These are phyloP conservation scores for Actinia equina DNA, from an alignment of 64 coral and sea anemone species.

Conservation along the genomic window DNA sequence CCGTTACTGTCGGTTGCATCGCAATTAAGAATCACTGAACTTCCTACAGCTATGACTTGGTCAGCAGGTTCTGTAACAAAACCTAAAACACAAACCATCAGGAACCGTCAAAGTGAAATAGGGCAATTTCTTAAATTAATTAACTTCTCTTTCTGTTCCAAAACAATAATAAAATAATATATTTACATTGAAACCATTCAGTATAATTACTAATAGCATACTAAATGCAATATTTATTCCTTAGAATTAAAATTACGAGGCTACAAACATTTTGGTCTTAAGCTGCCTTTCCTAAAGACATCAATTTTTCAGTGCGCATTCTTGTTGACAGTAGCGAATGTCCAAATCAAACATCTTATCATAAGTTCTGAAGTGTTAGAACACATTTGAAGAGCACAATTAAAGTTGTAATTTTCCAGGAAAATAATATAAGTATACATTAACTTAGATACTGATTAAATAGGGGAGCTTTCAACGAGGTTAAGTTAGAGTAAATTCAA, in stretches of 20 bases:
- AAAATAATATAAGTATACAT: not conserved
- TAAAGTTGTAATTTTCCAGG: not conserved
- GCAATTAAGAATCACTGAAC: conserved; percentile 55
- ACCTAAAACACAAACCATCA: conserved; percentile 16
- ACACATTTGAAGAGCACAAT: not conserved
- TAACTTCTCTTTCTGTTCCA: not conserved
- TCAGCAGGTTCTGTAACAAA: conserved; percentile 56
- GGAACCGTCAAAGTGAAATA: too few relatives aligned
- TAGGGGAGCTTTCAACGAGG: not conserved
- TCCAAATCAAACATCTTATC: not conserved
- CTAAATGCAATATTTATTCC: not conserved
- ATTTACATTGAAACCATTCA: not conserved
- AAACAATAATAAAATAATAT: not conserved
- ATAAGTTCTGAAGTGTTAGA: not conserved
- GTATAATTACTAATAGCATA: not conserved
- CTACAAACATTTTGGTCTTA: not conserved
- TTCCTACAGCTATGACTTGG: conserved; percentile 43
- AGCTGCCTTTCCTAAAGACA: not conserved
- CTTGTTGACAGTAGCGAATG: not conserved
- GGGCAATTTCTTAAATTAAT: not conserved
- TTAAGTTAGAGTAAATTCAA: not conserved
- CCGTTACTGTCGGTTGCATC: conserved; percentile 48
- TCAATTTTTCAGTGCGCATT: not conserved
- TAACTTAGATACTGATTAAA: not conserved
- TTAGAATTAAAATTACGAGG: not conserved